Conservation (phyloP, 2,797 vertebrate genomes). For the Pelobates cultripes region DNA sequence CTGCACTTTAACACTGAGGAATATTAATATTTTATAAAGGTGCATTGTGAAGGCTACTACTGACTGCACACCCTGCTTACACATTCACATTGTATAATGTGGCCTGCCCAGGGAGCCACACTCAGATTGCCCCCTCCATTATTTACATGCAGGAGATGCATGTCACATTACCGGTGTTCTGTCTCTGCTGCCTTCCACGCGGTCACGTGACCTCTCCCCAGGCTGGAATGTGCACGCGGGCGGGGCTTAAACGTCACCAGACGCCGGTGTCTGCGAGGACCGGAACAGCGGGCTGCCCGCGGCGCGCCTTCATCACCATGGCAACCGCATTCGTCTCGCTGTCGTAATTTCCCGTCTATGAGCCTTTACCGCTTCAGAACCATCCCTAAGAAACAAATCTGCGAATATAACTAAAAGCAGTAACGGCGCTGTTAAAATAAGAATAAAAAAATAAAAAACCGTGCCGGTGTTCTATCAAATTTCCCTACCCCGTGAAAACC, state of each 20-base stretch:
- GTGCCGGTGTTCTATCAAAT: neutral
- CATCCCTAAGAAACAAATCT: neutral
- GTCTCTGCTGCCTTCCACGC: neutral
- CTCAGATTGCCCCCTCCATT: too few species aligned
- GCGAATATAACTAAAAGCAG: neutral
- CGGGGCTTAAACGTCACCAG: neutral
- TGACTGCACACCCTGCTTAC: too few species aligned
- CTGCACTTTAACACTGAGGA: too few species aligned
- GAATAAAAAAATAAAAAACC: neutral
- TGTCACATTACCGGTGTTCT: neutral
- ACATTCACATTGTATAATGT: too few species aligned
- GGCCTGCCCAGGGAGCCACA: too few species aligned
- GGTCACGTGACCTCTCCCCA: neutral
- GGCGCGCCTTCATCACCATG: conserved; percentile 21
- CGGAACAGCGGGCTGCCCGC: neutral
- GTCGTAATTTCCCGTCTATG: neutral
- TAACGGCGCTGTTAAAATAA: neutral
- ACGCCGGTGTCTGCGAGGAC: neutral
- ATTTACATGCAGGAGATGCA: too few species aligned
- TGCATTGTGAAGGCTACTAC: too few species aligned
- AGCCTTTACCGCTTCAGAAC: neutral
- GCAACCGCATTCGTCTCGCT: neutral
- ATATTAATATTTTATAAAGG: too few species aligned
- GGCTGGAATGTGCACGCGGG: neutral
- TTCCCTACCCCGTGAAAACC: too few species aligned